Base-by-base conservation (phyloP, 2,888 invertebrate genomes). In the Prenolepis imparis region DNA sequence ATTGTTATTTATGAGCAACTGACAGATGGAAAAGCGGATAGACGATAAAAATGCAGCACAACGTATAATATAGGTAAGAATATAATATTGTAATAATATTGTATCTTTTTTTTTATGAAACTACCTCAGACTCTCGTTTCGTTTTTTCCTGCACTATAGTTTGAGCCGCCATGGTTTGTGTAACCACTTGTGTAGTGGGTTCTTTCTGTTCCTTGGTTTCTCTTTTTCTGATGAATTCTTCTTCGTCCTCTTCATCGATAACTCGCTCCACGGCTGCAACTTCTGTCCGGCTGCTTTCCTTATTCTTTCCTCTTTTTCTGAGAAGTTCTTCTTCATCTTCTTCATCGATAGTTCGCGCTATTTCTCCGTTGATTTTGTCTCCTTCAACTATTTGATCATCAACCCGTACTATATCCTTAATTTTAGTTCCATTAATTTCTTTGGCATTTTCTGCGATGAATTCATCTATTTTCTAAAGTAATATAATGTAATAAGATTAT, bases 91-190 rank as follows among this genome's bases (percentile, higher is more conserved):
- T 8, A 24, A 41, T 15, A 3, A n/a, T n/a, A n/a, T 66, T 15
- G 6, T n/a, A 21, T 21, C 41, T 15, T 8, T 15, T 32, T 41
- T 66, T 41, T 11, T 5, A 41, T 8, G 9, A 24, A 66, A 1
- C 18, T 83, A 92, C 92, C 85, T 92, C 91, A 0, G 84, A 80
- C 67, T 92, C 90, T n/a, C 90, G 88, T 72, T 87, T 87, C 55
- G 78, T 72, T 41, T 68, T 82, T 12, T 89, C 85, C 32, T 63
- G 81, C 52, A 61, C 52, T 52, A 18, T 48, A 5, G 52, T 52
- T 48, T 90, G 90, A 36, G 75, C 55, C 24, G 88, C 70, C 21
- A 86, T 81, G 70, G 89, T 89, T 41, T n/a, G n/a, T n/a, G n/a
- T n/a, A n/a, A n/a, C n/a, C n/a, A 89, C 85, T n/a, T 77, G 83